Conservation (phyloP, 2,113 vertebrate genomes). For the Galemys pyrenaicus region DNA sequence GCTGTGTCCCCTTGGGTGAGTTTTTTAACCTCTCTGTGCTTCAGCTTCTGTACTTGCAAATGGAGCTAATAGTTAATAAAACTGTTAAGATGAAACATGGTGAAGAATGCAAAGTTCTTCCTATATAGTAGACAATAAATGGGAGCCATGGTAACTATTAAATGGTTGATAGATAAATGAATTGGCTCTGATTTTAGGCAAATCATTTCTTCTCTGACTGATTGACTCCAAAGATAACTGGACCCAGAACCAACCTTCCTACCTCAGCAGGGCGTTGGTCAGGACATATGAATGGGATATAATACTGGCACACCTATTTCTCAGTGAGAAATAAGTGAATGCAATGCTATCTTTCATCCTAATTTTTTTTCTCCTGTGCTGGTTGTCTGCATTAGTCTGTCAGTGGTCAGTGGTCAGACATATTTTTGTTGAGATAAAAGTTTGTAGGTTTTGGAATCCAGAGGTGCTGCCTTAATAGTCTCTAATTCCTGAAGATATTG, state of each 20-base stretch:
- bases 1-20: background rate
- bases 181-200: background rate
- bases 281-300: background rate
- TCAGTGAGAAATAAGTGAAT: background rate
- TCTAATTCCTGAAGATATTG: conserved; percentile 70
- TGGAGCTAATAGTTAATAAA: background rate
- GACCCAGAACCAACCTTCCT: background rate
- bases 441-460: conserved; percentile 69
- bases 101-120: background rate
- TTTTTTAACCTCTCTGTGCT: background rate
- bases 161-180: background rate
- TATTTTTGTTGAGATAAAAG: conserved; percentile 68
- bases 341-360: background rate
- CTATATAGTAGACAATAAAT: background rate
- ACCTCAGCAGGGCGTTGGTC: background rate
- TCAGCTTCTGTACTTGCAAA: conserved; percentile 22
- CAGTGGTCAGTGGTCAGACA: conserved; percentile 35
- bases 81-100: background rate
- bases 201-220: background rate
- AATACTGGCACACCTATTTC: background rate
- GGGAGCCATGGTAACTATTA: background rate
- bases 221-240: background rate
- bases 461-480: conserved; percentile 63
- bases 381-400: background rate
- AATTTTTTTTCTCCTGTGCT: background rate